phyloP scores from a whole-genome alignment of 2,888 invertebrate species.

The Lypha dubia region DNA sequence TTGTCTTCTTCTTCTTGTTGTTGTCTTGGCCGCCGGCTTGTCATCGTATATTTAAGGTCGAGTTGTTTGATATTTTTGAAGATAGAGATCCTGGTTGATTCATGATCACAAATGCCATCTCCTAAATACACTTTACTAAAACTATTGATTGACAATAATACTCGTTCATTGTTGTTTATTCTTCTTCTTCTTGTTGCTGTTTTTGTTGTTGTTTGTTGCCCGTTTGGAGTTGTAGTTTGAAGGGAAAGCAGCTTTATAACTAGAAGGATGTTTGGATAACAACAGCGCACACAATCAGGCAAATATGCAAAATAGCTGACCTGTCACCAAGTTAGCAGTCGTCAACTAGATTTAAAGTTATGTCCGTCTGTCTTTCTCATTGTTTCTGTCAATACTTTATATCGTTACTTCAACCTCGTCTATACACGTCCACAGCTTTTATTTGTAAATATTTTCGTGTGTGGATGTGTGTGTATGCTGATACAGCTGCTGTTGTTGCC shows the following conservation, averaged over 20 bases:
- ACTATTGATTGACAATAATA: constrained; percentile 71
- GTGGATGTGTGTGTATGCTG: not conserved
- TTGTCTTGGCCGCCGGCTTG: constrained; percentile 29
- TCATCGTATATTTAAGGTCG: constrained; percentile 39
- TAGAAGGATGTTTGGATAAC: constrained; percentile 36
- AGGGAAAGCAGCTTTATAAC: constrained; percentile 35
- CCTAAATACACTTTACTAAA: constrained; percentile 66
- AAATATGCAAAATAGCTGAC: constrained; percentile 83
- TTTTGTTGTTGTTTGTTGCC: not conserved
- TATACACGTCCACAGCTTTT: constrained; percentile 22
- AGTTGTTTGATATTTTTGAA: constrained; percentile 52
- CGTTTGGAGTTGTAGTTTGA: constrained; percentile 10
- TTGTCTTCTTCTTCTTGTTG: too few relatives aligned
- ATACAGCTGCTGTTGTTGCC: constrained; percentile 27
- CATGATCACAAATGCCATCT: constrained; percentile 72
- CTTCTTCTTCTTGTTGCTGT: constrained; percentile 11
- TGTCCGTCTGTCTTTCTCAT: constrained; percentile 63
- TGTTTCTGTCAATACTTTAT: constrained; percentile 70
- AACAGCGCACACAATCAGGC: constrained; percentile 12
- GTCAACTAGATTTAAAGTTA: constrained; percentile 70
- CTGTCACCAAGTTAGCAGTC: constrained; percentile 78
- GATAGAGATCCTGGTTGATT: constrained; percentile 71
- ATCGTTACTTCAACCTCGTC: constrained; percentile 54
- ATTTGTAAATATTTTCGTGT: not conserved
- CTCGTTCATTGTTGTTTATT: constrained; percentile 67